Base-by-base conservation (phyloP, 2,113 vertebrate species). In the Dasypus novemcinctus region DNA sequence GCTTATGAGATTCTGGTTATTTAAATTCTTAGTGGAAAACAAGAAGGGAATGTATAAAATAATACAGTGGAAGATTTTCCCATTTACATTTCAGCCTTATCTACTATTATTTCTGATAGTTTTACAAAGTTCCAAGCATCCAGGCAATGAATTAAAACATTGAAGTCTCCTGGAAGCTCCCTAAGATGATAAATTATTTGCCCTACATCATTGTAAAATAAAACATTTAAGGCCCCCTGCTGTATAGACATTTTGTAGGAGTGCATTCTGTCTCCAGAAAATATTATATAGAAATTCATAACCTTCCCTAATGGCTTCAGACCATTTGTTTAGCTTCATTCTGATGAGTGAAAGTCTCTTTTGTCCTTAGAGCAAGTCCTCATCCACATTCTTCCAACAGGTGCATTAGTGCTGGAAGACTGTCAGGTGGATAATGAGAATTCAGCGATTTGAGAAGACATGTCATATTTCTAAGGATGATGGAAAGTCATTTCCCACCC, bases 351-450 rank as follows among this genome's bases (percentile, higher is more conserved):
- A 92, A 81, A 71, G 79, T 95, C 57, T 94, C 46, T 95, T 98
- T 97, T 94, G 90, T 97, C 72, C 89, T 97, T 54, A 78, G 86
- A 86, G 95, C 59, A 96, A 97, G 64, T 84, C 29, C 5, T 57
- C 33, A 63, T 74, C n/a, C 83, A 54, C 72, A 46, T 96, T 96
- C 95, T 98, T 96, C 97, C 95, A 96, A 96, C 93, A 97, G 95
- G 84, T 97, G 18, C 92, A 96, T 97, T 97, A 98, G 95, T 85
- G 57, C 68, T 91, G 75, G 86, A 38, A 43, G 79, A 97, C 64
- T 97, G 95, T 96, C 97, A 98, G 95, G 96, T 76, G 59, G 78
- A 88, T 98, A 97, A 98, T 98, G 96, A 98, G 95, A 98, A 98
- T 97, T 85, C 23, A 52, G 59, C 4, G 63, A 82, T 91, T 96